Conservation (phyloP, 2,797 vertebrate genomes). For the Premnoplex brunnescens region DNA sequence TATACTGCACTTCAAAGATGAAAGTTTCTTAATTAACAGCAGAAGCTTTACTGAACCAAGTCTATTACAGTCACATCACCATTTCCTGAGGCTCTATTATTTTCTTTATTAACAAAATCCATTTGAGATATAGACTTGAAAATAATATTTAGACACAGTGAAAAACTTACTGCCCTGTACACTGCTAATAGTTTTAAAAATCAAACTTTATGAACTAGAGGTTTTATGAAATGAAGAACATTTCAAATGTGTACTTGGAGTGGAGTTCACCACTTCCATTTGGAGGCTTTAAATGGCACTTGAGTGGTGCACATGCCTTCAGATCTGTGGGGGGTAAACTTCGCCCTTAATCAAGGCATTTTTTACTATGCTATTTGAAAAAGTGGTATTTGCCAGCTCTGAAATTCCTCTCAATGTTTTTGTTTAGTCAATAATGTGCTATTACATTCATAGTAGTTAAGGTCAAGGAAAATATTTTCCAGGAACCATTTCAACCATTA, state of each 20-base stretch:
- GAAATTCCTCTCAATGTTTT: not conserved
- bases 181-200: not conserved
- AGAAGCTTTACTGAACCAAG: conserved; percentile 73
- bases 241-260: not conserved
- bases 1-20: conserved; percentile 68
- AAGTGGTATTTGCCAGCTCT: not conserved
- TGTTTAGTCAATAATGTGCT: not conserved
- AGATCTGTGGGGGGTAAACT: not conserved
- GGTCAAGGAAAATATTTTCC: not conserved
- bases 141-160: conserved; percentile 62
- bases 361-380: not conserved
- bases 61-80: conserved; percentile 70
- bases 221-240: conserved; percentile 11
- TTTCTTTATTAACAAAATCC: conserved; percentile 72
- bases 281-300: conserved; percentile 26
- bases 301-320: not conserved
- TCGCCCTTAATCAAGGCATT: not conserved
- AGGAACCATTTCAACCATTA: not conserved
- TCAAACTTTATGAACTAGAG: conserved; percentile 60
- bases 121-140: conserved; percentile 55
- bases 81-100: conserved; percentile 62
- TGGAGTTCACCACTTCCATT: conserved; percentile 21
- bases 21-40: conserved; percentile 81
- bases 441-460: not conserved
- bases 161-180: conserved; percentile 46